Percentiles rank a stretch among this genome's conserved stretches.
Evolutionary conservation across 2,888 invertebrate species (phyloP).

Genomic region (Ellobium chinense): DNA sequence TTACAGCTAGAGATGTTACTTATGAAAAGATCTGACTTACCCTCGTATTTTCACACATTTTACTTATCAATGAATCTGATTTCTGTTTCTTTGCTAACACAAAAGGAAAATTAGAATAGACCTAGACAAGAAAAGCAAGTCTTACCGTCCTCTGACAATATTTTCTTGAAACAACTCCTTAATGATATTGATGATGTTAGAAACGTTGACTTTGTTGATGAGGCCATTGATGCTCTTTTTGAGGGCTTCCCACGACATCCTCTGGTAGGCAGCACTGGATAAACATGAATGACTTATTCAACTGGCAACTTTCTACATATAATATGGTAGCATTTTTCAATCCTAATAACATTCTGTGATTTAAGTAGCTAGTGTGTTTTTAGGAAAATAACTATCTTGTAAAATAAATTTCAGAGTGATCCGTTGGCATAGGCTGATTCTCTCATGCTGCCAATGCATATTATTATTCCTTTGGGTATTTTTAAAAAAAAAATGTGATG

Average conservation of each 20-base stretch:
- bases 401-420: too few species aligned
- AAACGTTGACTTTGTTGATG: constrained; percentile 97
- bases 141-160: constrained; percentile 91
- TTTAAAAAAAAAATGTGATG: too few species aligned
- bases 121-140: too few species aligned
- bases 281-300: neutral
- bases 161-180: constrained; percentile 95
- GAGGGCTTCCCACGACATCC: constrained; percentile 98
- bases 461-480: too few species aligned
- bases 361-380: neutral
- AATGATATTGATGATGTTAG: constrained; percentile 93
- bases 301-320: neutral
- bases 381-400: neutral
- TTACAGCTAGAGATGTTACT: too few species aligned
- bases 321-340: neutral
- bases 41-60: too few species aligned
- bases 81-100: too few species aligned
- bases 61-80: too few species aligned
- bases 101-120: too few species aligned
- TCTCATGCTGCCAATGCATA: too few species aligned
- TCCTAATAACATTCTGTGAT: neutral
- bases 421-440: too few species aligned
- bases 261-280: constrained; percentile 92
- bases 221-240: constrained; percentile 99
- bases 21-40: too few species aligned